Evolutionary conservation across 2,888 invertebrate genomes (phyloP).

Genomic region (Spialia ferax): DNA sequence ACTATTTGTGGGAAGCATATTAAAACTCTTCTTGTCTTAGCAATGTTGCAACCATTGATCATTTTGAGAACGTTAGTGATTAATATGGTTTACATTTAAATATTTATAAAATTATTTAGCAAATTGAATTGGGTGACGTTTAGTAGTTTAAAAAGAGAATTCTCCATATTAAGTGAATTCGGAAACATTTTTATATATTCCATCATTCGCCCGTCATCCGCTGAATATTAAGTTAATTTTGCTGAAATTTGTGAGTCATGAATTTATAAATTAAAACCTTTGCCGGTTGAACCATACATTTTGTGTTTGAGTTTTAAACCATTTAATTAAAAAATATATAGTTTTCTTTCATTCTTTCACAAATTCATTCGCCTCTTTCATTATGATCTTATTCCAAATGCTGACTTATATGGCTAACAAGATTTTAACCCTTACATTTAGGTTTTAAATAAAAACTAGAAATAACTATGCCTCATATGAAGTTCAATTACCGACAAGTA

Average conservation of each 20-base stretch:
- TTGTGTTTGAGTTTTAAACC: constrained; percentile 9
- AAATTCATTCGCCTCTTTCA: not conserved
- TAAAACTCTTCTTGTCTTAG: no score
- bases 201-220: constrained; percentile 19
- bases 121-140: not conserved
- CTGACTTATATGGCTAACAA: not conserved
- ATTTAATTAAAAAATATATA: not conserved
- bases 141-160: constrained; percentile 10
- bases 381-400: not conserved
- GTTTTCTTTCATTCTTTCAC: no score
- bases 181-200: constrained; percentile 25
- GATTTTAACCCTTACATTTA: not conserved
- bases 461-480: not conserved
- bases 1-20: no score
- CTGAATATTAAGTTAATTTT: constrained; percentile 33
- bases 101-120: not conserved
- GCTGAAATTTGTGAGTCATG: constrained; percentile 26
- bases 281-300: not conserved
- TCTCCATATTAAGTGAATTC: constrained; percentile 15
- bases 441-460: not conserved
- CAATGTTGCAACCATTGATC: not conserved
- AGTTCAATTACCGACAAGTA: not conserved
- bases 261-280: constrained; percentile 30
- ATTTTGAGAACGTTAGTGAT: not conserved
- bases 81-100: not conserved